Base-by-base conservation (phyloP, 2,888 invertebrate genomes). In the Norana najaformis region DNA sequence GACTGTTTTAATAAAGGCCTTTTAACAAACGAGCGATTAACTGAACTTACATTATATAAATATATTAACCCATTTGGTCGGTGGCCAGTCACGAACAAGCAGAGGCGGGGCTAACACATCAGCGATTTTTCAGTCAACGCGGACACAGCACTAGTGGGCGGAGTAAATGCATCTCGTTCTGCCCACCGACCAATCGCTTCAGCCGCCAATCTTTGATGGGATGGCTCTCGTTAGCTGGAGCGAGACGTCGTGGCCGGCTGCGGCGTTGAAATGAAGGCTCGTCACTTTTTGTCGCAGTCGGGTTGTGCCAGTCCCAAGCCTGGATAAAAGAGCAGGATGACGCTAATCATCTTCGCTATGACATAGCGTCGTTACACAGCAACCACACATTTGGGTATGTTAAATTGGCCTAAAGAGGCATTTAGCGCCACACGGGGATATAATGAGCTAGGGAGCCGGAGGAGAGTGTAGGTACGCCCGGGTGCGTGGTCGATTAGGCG, bases 331-430 rank as follows among this genome's bases (percentile, higher is more conserved):
- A n/a, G n/a, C n/a, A n/a, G n/a, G n/a, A n/a, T n/a, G n/a, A n/a
- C n/a, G n/a, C n/a, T n/a, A n/a, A n/a, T n/a, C n/a, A n/a, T n/a
- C n/a, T n/a, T n/a, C n/a, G n/a, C n/a, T n/a, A n/a, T n/a, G n/a
- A n/a, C n/a, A n/a, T n/a, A n/a, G n/a, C n/a, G n/a, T n/a, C n/a
- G n/a, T n/a, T n/a, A n/a, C n/a, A n/a, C n/a, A n/a, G n/a, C n/a
- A n/a, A n/a, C n/a, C n/a, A n/a, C n/a, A n/a, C n/a, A n/a, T n/a
- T n/a, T 2, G 69, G 69, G 69, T 16, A n/a, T 69, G 69, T 69
- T n/a, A n/a, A 69, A 69, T n/a, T n/a, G 69, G 69, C 69, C 69
- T 69, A 69, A 69, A n/a, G 69, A n/a, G 69, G 69, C 69, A 69
- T 69, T 69, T 69, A 69, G 69, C 8, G n/a, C n/a, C 69, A 30